Conservation (phyloP, 2,888 invertebrate species). For the Pyrgus malvae region DNA sequence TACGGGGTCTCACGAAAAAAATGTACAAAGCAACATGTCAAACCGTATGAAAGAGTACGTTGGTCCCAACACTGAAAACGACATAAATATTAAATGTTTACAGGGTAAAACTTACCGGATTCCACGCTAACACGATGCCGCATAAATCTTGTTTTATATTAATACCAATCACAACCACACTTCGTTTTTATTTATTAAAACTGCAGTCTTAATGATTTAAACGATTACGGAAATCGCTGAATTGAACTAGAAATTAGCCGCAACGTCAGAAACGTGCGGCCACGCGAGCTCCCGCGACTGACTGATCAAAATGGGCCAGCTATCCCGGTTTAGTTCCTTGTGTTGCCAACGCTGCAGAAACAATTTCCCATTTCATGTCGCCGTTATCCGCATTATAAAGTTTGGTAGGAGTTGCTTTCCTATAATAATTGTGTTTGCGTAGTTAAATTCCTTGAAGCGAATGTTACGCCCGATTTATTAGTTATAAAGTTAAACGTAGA, state of each 20-base stretch:
- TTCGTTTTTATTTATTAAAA: slow-evolving; percentile 5
- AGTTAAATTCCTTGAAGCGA: neutral
- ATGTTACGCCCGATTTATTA: slow-evolving; percentile 19
- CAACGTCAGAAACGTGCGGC: slow-evolving; percentile 34
- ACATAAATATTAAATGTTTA: slow-evolving; percentile 45
- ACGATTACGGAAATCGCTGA: slow-evolving; percentile 16
- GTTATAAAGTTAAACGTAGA: neutral
- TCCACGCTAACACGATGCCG: too few relatives aligned
- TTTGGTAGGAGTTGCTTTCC: slow-evolving; percentile 11
- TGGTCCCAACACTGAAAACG: slow-evolving; percentile 11
- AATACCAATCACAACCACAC: neutral
- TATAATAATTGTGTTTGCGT: slow-evolving; percentile 10
- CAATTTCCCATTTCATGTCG: slow-evolving; percentile 36
- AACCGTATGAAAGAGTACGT: slow-evolving; percentile 1
- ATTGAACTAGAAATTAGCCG: slow-evolving; percentile 30
- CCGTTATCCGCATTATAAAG: slow-evolving; percentile 11
- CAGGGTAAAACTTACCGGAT: slow-evolving; percentile 44
- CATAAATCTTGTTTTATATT: too few relatives aligned
- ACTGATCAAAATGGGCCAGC: slow-evolving; percentile 51
- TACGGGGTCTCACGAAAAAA: neutral
- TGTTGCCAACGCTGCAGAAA: slow-evolving; percentile 52
- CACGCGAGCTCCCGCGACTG: slow-evolving; percentile 57
- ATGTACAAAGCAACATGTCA: neutral
- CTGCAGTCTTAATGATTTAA: slow-evolving; percentile 3
- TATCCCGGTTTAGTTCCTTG: slow-evolving; percentile 50